A percentile compares a stretch with the other conserved stretches of the same genome.
Evolutionary conservation across 2,797 vertebrate species (phyloP).

Genomic region (Simalia tracyae): DNA sequence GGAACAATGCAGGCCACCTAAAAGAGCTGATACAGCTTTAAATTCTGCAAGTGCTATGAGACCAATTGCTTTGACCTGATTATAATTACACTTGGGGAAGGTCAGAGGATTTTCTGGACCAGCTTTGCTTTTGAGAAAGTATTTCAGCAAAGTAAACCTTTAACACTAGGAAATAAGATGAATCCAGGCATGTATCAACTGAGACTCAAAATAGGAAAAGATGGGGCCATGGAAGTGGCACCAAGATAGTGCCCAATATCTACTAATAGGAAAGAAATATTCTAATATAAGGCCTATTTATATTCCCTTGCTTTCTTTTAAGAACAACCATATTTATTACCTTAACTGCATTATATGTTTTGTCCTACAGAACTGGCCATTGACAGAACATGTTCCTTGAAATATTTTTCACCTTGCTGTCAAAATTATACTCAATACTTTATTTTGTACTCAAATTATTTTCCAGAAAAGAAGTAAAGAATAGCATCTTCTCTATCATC

Average conservation of each 20-base stretch:
- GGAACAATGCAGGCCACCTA: background rate
- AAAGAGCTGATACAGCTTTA: background rate
- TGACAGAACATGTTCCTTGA: background rate
- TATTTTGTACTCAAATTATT: background rate
- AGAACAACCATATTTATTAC: no score
- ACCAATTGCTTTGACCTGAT: background rate
- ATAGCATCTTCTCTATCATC: background rate
- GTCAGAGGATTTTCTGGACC: background rate
- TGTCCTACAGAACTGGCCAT: background rate
- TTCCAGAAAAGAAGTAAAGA: background rate
- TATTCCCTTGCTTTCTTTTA: background rate
- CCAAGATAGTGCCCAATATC: background rate
- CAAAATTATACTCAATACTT: background rate
- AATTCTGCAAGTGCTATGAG: background rate
- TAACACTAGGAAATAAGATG: background rate
- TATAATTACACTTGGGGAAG: background rate
- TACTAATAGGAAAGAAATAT: background rate
- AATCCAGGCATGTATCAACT: background rate
- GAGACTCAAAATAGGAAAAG: background rate
- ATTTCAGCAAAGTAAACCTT: background rate
- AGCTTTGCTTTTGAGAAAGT: background rate
- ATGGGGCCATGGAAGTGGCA: no score
- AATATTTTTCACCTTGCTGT: background rate
- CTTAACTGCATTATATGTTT: background rate
- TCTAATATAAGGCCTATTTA: background rate